Conservation (phyloP, 2,113 vertebrate genomes). For the Chaetura pelagica region DNA sequence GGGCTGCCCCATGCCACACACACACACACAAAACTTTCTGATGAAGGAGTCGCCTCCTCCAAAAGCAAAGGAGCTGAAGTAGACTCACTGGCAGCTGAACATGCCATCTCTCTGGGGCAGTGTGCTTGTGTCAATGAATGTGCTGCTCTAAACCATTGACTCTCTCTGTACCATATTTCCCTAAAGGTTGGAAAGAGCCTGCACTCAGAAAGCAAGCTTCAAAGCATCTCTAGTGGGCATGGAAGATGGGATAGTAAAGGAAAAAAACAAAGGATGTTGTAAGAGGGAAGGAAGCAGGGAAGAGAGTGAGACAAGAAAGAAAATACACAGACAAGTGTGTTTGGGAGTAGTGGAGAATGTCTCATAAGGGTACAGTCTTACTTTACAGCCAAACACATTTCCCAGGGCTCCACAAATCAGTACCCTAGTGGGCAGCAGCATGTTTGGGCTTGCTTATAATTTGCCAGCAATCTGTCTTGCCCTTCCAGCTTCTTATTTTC, state of each 20-base stretch:
- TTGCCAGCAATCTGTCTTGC: slow-evolving; percentile 60
- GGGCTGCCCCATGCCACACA: neutral
- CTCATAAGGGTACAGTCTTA: neutral
- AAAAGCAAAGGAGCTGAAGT: neutral
- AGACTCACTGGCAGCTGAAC: neutral
- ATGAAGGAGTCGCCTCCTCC: neutral
- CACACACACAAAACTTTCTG: neutral
- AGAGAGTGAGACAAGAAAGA: neutral
- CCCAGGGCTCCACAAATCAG: slow-evolving; percentile 23
- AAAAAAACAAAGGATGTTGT: neutral
- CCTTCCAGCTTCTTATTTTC: slow-evolving; percentile 13
- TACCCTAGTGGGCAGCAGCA: slow-evolving; percentile 11
- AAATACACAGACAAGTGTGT: neutral
- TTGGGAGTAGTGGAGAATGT: neutral
- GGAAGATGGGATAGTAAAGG: neutral
- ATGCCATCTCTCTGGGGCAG: neutral
- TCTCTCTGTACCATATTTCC: neutral
- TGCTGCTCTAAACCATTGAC: neutral
- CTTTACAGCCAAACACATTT: slow-evolving; percentile 20
- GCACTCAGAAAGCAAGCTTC: neutral
- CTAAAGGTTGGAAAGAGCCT: neutral
- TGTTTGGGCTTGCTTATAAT: slow-evolving; percentile 54
- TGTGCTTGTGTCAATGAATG: neutral
- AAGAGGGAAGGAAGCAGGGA: neutral
- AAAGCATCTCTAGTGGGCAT: neutral